Percentiles rank a stretch among this genome's conserved stretches.
These are phyloP conservation scores for Zosterops pallidus DNA, from an alignment of 2,113 vertebrate genomes.

Conservation along the genomic window DNA sequence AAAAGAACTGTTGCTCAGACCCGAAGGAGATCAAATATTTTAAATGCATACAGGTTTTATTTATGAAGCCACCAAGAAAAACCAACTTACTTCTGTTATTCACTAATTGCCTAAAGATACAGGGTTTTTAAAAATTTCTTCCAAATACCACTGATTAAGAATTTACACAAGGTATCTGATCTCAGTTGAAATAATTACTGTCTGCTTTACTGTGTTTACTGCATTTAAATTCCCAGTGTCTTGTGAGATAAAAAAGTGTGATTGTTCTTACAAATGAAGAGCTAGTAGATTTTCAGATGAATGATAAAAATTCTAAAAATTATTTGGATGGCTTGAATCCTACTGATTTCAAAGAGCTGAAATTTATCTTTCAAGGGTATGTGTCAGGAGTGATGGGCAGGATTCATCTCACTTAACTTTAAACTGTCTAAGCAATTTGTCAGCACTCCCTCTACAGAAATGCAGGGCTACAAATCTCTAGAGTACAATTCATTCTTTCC, in stretches of 20 bases:
- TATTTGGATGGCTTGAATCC: constrained; percentile 25
- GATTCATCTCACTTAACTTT: constrained; percentile 58
- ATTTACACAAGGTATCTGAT: background rate
- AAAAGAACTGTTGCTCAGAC: background rate
- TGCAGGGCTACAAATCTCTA: constrained; percentile 2
- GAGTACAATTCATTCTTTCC: constrained; percentile 14
- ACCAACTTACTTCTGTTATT: background rate
- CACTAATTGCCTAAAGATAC: background rate
- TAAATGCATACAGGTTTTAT: background rate
- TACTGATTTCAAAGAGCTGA: constrained; percentile 29
- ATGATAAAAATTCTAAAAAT: constrained; percentile 29
- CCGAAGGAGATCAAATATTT: background rate
- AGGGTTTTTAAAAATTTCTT: background rate
- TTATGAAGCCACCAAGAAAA: background rate
- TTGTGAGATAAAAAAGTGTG: background rate
- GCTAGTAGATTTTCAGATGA: constrained; percentile 2
- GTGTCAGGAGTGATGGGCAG: constrained; percentile 46
- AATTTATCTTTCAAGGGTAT: background rate
- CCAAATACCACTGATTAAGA: background rate
- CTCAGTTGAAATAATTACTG: background rate
- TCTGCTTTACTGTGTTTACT: background rate
- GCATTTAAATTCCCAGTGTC: background rate
- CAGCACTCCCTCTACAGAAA: constrained; percentile 14
- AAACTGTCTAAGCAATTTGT: constrained; percentile 58
- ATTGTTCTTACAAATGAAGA: constrained; percentile 15